Percentiles rank a stretch among this genome's conserved stretches.
phyloP scores from a whole-genome alignment of 2,113 vertebrate genomes.

The Pseudopipra pipra region DNA sequence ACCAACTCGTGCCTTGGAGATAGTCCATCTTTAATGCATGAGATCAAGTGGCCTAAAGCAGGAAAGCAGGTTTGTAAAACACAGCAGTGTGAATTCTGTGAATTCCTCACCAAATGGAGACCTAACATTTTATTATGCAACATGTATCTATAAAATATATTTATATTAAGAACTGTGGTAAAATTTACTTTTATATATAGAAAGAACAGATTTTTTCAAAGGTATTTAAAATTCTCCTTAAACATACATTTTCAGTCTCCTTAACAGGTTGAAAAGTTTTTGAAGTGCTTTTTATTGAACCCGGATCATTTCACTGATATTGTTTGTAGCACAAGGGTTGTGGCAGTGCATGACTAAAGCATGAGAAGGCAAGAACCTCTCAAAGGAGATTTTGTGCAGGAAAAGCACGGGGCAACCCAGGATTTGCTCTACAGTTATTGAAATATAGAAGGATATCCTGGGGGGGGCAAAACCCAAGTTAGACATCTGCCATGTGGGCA shows the following conservation, averaged over 20 bases:
- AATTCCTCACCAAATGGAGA: neutral
- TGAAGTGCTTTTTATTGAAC: neutral
- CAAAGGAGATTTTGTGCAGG: neutral
- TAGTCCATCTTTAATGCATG: neutral
- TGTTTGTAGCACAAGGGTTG: neutral
- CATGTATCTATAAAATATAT: neutral
- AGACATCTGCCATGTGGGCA: too few species aligned
- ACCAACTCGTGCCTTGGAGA: neutral
- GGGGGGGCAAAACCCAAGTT: too few species aligned
- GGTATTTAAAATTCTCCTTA: neutral
- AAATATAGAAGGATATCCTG: neutral
- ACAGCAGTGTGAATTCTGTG: neutral
- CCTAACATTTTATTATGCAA: neutral
- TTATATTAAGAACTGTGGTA: neutral
- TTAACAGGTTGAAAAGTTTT: neutral
- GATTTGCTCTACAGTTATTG: neutral
- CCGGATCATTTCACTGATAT: neutral
- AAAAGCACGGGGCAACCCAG: neutral
- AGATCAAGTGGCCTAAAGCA: neutral
- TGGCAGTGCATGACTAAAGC: neutral
- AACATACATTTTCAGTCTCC: neutral
- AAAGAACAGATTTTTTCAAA: neutral
- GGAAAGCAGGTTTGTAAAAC: neutral
- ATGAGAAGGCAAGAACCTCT: neutral
- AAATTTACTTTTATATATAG: neutral